These are phyloP conservation scores for Sinocyclocheilus maitianheensis DNA, from an alignment of 2,113 vertebrate species.

Conservation along the genomic window DNA sequence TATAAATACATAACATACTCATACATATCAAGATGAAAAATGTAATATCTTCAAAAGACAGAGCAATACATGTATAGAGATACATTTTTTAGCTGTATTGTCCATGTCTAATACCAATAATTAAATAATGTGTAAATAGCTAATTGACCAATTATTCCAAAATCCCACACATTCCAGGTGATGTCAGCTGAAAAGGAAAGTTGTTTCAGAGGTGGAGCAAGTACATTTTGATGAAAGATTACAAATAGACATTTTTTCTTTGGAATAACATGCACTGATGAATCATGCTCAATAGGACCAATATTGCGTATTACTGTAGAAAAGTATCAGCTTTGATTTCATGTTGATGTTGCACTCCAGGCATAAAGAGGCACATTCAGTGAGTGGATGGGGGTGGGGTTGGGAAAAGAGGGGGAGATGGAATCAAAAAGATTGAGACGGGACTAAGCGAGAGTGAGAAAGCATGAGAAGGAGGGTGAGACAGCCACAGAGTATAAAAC, in stretches of 20 bases:
- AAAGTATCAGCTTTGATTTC: not conserved
- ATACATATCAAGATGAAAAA: no score
- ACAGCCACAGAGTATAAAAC: slow-evolving; percentile 45
- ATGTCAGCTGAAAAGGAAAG: not conserved
- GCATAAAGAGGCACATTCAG: not conserved
- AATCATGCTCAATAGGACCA: not conserved
- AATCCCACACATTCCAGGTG: not conserved
- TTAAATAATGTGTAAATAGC: not conserved
- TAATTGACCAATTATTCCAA: not conserved
- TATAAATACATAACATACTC: no score
- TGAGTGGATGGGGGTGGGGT: not conserved
- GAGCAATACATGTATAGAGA: not conserved
- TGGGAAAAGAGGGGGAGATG: slow-evolving; percentile 48
- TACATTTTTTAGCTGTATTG: not conserved
- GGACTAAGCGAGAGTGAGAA: slow-evolving; percentile 27
- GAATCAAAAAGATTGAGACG: slow-evolving; percentile 43
- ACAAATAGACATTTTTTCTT: not conserved
- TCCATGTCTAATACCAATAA: not conserved
- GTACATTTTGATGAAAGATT: not conserved
- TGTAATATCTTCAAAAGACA: no score
- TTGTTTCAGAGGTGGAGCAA: not conserved
- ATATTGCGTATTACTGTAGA: no score
- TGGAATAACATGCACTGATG: not conserved
- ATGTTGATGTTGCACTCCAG: slow-evolving; percentile 1
- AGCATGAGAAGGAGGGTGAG: slow-evolving; percentile 51